phyloP scores from a whole-genome alignment of 2,888 invertebrate genomes.

The Scrobipalpa costella region DNA sequence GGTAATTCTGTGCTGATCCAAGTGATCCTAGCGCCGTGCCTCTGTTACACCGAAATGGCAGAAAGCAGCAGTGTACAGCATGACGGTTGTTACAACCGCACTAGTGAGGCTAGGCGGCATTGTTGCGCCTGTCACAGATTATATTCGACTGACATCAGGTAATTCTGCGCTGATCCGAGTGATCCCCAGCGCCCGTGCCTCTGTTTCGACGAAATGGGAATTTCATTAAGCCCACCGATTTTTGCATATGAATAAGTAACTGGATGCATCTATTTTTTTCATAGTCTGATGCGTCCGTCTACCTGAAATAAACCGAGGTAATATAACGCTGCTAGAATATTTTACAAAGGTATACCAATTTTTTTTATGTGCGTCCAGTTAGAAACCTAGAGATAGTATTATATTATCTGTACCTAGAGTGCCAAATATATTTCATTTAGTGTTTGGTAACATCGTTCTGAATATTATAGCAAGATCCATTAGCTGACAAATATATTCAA shows the following conservation, averaged over 20 bases:
- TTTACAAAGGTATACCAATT: too few relatives aligned
- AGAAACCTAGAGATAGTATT: too few relatives aligned
- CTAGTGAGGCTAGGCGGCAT: neutral
- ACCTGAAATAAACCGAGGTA: too few relatives aligned
- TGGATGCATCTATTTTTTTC: neutral
- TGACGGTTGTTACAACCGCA: too few relatives aligned
- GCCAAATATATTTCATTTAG: too few relatives aligned
- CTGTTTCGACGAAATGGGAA: neutral
- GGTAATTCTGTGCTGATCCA: conserved; percentile 4
- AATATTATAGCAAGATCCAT: too few relatives aligned
- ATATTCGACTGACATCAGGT: neutral
- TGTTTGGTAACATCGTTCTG: too few relatives aligned
- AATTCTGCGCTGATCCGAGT: conserved; percentile 1
- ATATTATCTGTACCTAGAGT: too few relatives aligned
- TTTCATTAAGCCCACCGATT: conserved; percentile 14
- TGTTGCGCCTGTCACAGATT: neutral
- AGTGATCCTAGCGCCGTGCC: neutral
- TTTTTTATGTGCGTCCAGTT: too few relatives aligned
- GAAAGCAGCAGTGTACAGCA: too few relatives aligned
- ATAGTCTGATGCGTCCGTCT: neutral
- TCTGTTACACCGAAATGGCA: neutral
- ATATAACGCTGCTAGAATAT: too few relatives aligned
- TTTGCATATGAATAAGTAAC: conserved; percentile 12
- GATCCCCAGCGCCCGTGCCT: neutral
- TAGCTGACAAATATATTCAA: neutral